These are phyloP conservation scores for Phytoseiulus persimilis DNA, from an alignment of 2,888 invertebrate genomes.

Conservation along the genomic window DNA sequence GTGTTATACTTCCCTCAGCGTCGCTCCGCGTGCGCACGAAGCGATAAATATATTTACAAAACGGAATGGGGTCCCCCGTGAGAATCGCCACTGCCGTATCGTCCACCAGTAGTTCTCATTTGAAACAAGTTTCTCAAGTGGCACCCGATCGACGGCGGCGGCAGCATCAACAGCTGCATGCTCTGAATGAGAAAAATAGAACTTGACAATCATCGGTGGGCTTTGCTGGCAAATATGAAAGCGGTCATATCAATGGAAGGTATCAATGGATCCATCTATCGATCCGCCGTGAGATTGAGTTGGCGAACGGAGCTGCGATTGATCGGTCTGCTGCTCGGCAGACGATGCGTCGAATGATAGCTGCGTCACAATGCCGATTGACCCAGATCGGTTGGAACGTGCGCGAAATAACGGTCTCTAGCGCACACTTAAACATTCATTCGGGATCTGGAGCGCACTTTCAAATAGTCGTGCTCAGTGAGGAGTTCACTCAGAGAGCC, in stretches of 20 bases:
- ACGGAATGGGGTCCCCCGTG: not conserved
- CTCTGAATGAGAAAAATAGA: not conserved
- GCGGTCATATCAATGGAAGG: not conserved
- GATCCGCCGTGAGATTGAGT: not conserved
- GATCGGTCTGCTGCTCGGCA: not conserved
- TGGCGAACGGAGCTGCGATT: not conserved
- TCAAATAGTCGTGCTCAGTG: not conserved
- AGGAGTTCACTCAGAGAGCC: no score
- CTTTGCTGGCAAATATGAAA: not conserved
- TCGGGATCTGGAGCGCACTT: not conserved
- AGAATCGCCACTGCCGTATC: not conserved
- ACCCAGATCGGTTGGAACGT: not conserved
- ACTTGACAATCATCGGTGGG: not conserved
- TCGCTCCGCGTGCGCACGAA: not conserved
- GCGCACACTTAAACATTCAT: not conserved
- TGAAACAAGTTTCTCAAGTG: not conserved
- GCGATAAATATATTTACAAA: not conserved
- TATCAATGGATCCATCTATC: not conserved
- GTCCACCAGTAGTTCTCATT: not conserved
- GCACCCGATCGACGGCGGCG: not conserved
- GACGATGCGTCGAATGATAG: not conserved
- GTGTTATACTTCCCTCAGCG: not conserved
- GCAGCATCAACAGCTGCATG: not conserved
- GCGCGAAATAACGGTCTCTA: not conserved
- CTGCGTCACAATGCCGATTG: not conserved